Evolutionary conservation across 2,113 vertebrate species (phyloP), one percentile per base, ranked within the genome.

Genomic region (Poecilia latipinna): DNA sequence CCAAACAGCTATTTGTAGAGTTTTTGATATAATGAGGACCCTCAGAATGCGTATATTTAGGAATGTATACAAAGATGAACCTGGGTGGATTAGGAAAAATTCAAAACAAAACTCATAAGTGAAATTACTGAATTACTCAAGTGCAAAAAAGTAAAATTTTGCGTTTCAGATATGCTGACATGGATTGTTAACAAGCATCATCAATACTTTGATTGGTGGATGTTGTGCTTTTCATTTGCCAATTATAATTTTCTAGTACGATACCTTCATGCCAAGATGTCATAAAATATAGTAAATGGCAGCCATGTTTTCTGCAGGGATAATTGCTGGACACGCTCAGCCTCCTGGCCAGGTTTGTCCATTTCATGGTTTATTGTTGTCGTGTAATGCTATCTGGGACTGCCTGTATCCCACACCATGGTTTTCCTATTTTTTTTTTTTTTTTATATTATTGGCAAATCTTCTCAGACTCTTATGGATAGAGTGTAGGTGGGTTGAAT

Each of bases 271-370:
- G 68, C 28, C 68, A 78, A 33, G 24, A 67, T 32, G 24, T 72
- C 72, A 66, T 48, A 51, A 62, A 68, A 54, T 31, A 8, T 19
- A 35, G 24, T 33, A 44, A 77, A 54, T 60, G 42, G 11, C 57
- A 28, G 79, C 65, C 68, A 74, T 37, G 42, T 75, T 67, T 39
- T 37, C 60, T 44, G n/a, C 63, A 61, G 28, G 37, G 39, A 72
- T 51, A 67, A 76, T 48, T 72, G 26, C 33, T 39, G 42, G 70
- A 72, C 51, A 61, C 35, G 35, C 69, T 32, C 31, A 42, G 75
- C 24, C 42, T 6, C 35, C 44, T 32, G 68, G 33, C 10, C 29
- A 24, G 28, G 22, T 51, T 82, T 51, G 24, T 65, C 67, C 32
- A 2, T 42, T 26, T n/a, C 51, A 54, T 54, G 22, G 42, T 17